Percentiles rank a stretch among this genome's conserved stretches.
phyloP scores from a whole-genome alignment of 2,113 vertebrate genomes.

The Tragelaphus scriptus region DNA sequence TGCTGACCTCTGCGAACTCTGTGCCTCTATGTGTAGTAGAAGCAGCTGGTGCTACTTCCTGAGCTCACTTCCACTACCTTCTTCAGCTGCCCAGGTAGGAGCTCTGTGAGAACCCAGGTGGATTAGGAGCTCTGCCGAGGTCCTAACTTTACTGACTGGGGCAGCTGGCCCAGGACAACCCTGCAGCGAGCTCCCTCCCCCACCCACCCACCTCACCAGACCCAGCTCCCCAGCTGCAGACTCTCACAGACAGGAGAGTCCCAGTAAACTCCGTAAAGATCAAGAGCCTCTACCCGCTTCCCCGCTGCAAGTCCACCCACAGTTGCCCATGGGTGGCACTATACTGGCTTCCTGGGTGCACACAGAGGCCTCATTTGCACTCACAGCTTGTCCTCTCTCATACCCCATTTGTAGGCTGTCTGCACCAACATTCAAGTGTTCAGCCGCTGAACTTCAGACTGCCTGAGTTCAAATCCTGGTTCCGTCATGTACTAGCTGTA shows the following conservation, averaged over 20 bases:
- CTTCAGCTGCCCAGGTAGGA: not conserved
- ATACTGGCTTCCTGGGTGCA: not conserved
- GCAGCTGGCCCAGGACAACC: conserved; percentile 60
- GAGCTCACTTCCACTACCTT: not conserved
- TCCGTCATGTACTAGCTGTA: too few relatives aligned
- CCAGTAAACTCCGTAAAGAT: not conserved
- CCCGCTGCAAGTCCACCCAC: too few relatives aligned
- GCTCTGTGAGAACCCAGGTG: not conserved
- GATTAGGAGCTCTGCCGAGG: not conserved
- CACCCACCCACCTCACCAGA: too few relatives aligned
- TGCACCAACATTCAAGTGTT: fast-evolving
- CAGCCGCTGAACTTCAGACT: fast-evolving
- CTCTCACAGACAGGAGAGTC: too few relatives aligned
- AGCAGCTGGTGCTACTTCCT: not conserved
- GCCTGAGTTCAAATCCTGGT: not conserved
- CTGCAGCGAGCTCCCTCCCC: not conserved
- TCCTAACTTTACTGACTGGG: conserved; percentile 42
- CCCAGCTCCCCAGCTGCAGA: not conserved
- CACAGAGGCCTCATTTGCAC: not conserved
- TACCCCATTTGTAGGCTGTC: not conserved
- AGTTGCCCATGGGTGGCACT: not conserved
- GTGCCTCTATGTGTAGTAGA: not conserved
- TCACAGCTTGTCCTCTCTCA: not conserved
- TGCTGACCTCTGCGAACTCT: fast-evolving
- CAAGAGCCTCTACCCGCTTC: fast-evolving